These are phyloP conservation scores for Oncorhynchus nerka DNA, from an alignment of 2,113 vertebrate species.

Conservation along the genomic window DNA sequence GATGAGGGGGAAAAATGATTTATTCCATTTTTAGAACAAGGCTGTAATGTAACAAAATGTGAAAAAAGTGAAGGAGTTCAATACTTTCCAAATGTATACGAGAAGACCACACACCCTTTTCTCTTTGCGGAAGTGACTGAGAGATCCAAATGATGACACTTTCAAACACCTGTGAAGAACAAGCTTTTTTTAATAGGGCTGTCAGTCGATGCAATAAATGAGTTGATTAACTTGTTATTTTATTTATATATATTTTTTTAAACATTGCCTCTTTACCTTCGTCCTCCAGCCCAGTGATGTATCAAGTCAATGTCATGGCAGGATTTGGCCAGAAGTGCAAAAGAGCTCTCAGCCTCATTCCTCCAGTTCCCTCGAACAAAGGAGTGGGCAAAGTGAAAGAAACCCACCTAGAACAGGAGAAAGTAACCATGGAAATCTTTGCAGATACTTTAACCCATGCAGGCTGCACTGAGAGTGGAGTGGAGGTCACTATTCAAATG, in stretches of 20 bases:
- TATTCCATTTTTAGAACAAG: too few species aligned
- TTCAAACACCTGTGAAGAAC: constrained; percentile 75
- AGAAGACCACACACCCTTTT: constrained; percentile 67
- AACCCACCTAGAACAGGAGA: constrained; percentile 73
- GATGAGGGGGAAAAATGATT: too few species aligned
- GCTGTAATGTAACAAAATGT: too few species aligned
- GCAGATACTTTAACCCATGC: background rate
- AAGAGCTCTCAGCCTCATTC: constrained; percentile 80
- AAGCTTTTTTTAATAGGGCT: background rate
- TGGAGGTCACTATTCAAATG: background rate
- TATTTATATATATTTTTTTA: too few species aligned
- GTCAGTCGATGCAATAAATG: too few species aligned
- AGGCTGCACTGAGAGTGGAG: background rate
- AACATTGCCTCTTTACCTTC: constrained; percentile 64
- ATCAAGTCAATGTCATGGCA: constrained; percentile 85
- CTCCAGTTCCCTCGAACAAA: constrained; percentile 85
- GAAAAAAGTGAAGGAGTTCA: too few species aligned
- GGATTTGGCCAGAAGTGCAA: constrained; percentile 80
- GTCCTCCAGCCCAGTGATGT: constrained; percentile 77
- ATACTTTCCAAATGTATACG: background rate
- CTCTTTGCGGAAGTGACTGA: constrained; percentile 79
- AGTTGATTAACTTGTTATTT: too few species aligned
- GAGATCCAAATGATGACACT: constrained; percentile 80
- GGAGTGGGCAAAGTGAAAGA: constrained; percentile 84
- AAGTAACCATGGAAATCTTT: background rate